phyloP scores from a whole-genome alignment of 2,888 invertebrate species.

The Oxycera nigricornis region DNA sequence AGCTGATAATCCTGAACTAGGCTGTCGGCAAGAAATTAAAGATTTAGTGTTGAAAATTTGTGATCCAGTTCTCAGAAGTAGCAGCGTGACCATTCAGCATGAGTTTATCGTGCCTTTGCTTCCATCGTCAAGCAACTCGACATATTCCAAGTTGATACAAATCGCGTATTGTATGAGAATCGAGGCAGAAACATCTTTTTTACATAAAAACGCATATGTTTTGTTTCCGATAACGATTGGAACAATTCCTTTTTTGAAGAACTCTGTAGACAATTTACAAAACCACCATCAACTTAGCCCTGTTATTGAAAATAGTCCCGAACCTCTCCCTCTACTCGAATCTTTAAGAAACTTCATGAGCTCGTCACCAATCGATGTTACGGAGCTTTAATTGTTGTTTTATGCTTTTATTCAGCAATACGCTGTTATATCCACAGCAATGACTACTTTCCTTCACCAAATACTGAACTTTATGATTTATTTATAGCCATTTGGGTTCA shows the following conservation, averaged over 20 bases:
- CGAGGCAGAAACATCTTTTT: constrained; percentile 50
- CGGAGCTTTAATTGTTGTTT: not conserved
- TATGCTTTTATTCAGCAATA: too few species aligned
- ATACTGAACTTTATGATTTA: too few species aligned
- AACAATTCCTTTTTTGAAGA: constrained; percentile 54
- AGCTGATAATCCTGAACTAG: constrained; percentile 68
- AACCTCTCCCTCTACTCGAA: not conserved
- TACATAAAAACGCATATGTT: constrained; percentile 56
- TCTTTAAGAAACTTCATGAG: not conserved
- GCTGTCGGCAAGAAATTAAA: constrained; percentile 63
- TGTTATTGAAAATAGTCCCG: not conserved
- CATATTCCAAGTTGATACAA: constrained; percentile 34
- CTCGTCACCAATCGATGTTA: not conserved
- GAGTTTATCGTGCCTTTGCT: constrained; percentile 74
- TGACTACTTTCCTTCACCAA: too few species aligned
- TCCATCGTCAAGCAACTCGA: constrained; percentile 72
- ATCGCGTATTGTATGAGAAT: constrained; percentile 43
- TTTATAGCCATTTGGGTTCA: too few species aligned
- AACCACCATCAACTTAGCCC: not conserved
- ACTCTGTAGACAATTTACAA: not conserved
- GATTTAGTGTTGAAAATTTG: constrained; percentile 70
- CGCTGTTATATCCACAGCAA: too few species aligned
- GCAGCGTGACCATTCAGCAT: constrained; percentile 70
- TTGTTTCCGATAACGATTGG: constrained; percentile 59
- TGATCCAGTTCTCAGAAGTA: constrained; percentile 69